A percentile compares a stretch with the other conserved stretches of the same genome.
Evolutionary conservation across 2,113 vertebrate genomes (phyloP).

Genomic region (Spizaetus ornatus): DNA sequence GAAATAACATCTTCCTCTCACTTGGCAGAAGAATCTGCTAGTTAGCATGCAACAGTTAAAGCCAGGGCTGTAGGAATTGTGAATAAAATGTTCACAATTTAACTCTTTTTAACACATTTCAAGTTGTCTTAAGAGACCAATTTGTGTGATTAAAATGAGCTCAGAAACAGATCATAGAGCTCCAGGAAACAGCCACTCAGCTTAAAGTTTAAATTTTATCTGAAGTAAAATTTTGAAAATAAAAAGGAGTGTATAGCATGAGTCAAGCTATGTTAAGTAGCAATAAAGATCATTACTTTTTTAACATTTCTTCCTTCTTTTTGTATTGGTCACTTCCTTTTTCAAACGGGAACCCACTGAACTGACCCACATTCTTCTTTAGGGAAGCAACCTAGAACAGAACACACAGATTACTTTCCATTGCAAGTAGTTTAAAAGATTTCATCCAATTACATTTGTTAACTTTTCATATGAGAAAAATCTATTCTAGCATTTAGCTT

Average conservation of each 20-base stretch:
- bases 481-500: background rate
- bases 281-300: conserved; percentile 77
- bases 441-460: background rate
- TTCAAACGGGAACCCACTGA: conserved; percentile 91
- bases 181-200: background rate
- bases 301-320: conserved; percentile 90
- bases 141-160: background rate
- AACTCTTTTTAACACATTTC: background rate
- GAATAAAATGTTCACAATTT: background rate
- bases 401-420: background rate
- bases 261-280: background rate
- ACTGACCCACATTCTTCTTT: conserved; percentile 93
- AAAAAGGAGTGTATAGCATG: background rate
- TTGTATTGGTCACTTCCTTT: conserved; percentile 84
- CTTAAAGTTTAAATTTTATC: background rate
- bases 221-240: background rate
- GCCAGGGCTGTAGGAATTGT: background rate
- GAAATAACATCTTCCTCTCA: background rate
- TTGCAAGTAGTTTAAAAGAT: background rate
- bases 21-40: background rate
- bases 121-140: background rate
- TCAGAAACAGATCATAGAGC: background rate
- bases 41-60: background rate
- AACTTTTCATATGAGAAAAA: background rate
- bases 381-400: conserved; percentile 81